Base-by-base conservation (phyloP, 2,888 invertebrate genomes). In the Brachyopa scutellaris region DNA sequence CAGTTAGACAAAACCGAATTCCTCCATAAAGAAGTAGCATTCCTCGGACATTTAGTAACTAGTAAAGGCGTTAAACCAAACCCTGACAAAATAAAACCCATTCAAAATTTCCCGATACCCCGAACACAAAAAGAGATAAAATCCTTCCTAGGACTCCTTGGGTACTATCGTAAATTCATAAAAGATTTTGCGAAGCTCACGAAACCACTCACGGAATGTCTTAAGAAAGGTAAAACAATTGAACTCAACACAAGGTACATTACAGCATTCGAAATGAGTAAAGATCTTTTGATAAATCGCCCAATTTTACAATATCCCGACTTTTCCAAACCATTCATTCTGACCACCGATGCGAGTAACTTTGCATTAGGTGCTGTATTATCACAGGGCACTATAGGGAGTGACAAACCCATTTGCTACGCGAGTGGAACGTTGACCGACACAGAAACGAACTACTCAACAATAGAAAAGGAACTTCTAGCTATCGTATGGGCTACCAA, bases 371-470 rank as follows among this genome's bases (percentile, higher is more conserved):
- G 29, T 2, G 49, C 49, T 13, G 23, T 49, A 2, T 9, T 49
- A 15, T 29, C 49, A 29, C 26, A 49, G 26, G 26, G 11, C 49
- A n/a, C n/a, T n/a, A n/a, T n/a, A n/a, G n/a, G n/a, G n/a, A 29
- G 29, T n/a, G 51, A 51, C 8, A 51, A 17, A 33, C 51, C 31
- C 5, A 51, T 51, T 6, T 15, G 17, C 19, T 51, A 51, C 19
- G 51, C 31, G 5, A 51, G 51, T 19, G 33, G 33, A n/a, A 33
- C 51, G 15, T 33, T 51, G 19, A 51, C 31, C n/a, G 17, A 51
- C 4, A n/a, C 17, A 5, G 21, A 55, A 11, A 36, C 33, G 11
- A 55, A 19, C 8, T 55, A 36, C 13, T 36, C 21, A 6, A 36
- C 36, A 19, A 36, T 36, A 21, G 53, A 36, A 55, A 55, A 55